Percentiles rank a stretch among this genome's conserved stretches.
Conservation (phyloP, 2,797 vertebrate species). For the Mormyrus hasselquistii region DNA sequence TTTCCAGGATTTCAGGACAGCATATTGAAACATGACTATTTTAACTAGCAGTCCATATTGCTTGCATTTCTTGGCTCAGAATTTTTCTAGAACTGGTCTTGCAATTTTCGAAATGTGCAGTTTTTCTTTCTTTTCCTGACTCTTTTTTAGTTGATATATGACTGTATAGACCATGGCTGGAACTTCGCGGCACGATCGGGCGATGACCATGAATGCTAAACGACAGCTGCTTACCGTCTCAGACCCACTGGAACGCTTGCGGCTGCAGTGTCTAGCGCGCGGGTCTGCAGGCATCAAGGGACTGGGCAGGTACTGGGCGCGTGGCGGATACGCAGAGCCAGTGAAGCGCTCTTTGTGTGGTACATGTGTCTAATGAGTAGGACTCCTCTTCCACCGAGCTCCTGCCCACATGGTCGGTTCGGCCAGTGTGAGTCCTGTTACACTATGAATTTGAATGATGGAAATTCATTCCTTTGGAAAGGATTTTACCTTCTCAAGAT, state of each 20-base stretch:
- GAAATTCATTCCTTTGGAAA: neutral
- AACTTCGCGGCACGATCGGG: conserved; percentile 77
- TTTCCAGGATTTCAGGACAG: neutral
- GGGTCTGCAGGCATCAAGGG: conserved; percentile 91
- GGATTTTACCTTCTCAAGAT: neutral
- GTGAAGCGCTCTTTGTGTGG: neutral
- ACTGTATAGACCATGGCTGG: conserved; percentile 66
- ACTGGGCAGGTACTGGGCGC: conserved; percentile 82
- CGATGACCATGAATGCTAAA: conserved; percentile 74
- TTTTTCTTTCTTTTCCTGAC: neutral
- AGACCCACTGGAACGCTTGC: conserved; percentile 74
- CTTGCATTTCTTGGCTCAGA: neutral
- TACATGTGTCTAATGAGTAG: neutral
- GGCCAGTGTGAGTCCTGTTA: neutral
- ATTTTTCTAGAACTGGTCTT: neutral
- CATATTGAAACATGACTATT: neutral
- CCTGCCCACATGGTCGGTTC: neutral
- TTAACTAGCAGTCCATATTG: neutral
- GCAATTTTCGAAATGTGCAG: neutral
- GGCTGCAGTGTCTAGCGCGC: conserved; percentile 75
- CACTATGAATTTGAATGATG: neutral
- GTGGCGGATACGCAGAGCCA: conserved; percentile 51
- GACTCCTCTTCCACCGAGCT: conserved; percentile 35
- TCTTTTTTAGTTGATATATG: neutral
- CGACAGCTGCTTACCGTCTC: conserved; percentile 55